Evolutionary conservation across 2,113 vertebrate species (phyloP).

Genomic region (Ifrita kowaldi): DNA sequence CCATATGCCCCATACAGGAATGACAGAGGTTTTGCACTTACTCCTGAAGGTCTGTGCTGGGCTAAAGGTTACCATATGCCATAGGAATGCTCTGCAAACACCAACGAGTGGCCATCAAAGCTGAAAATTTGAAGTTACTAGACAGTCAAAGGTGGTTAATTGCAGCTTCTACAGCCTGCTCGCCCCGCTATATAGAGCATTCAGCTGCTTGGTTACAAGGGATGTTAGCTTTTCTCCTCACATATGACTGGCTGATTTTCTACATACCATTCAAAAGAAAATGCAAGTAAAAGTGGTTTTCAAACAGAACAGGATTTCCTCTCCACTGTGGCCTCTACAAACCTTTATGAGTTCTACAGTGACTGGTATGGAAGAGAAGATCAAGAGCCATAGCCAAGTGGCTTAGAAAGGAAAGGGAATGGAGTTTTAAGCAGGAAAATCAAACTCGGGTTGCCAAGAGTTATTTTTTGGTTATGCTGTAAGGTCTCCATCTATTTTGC

Average conservation of each 20-base stretch:
- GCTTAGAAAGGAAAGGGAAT: not conserved
- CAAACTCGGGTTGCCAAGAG: not conserved
- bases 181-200: not conserved
- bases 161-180: conserved; percentile 37
- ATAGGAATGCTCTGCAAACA: conserved; percentile 43
- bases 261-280: not conserved
- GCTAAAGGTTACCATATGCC: conserved; percentile 38
- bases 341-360: not conserved
- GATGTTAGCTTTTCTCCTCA: conserved; percentile 21
- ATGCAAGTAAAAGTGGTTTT: not conserved
- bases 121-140: conserved; percentile 20
- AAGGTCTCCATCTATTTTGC: not conserved
- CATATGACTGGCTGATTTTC: conserved; percentile 6
- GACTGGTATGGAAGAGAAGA: not conserved
- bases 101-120: not conserved
- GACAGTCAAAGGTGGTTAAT: conserved; percentile 18
- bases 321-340: not conserved
- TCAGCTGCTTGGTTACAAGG: conserved; percentile 4
- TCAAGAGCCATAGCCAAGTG: not conserved
- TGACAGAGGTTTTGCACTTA: not conserved
- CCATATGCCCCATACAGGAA: not conserved
- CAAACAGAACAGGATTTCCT: not conserved
- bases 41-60: not conserved
- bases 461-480: not conserved
- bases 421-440: not conserved